Percentiles rank a stretch among this genome's conserved stretches.
phyloP scores from a whole-genome alignment of 92 coral and sea anemone genomes.

The Porites evermanni region DNA sequence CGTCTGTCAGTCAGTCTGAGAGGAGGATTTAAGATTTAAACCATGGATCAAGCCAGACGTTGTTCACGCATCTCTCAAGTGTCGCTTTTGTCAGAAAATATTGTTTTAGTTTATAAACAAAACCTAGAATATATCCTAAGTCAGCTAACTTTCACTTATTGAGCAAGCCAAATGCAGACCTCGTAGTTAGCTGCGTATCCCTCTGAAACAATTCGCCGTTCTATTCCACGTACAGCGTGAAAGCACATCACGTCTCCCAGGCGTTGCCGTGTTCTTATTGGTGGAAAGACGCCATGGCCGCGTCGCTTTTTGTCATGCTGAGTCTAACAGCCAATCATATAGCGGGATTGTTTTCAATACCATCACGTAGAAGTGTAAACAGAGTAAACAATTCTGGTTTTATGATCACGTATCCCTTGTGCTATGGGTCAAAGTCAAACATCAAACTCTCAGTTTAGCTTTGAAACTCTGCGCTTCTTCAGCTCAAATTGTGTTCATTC shows the following conservation, averaged over 20 bases:
- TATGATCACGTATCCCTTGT: constrained; percentile 23
- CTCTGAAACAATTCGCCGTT: neutral
- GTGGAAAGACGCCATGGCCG: neutral
- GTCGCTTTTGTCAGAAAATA: neutral
- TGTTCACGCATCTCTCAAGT: neutral
- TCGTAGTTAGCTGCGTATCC: neutral
- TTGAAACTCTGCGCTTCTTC: neutral
- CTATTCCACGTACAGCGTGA: neutral
- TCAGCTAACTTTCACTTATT: neutral
- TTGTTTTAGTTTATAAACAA: too few relatives aligned
- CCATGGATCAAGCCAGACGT: too few relatives aligned
- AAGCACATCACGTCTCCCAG: constrained; percentile 30
- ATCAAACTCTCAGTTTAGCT: neutral
- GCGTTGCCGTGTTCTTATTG: constrained; percentile 1
- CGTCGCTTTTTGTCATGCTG: constrained; percentile 36
- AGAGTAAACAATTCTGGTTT: constrained; percentile 8
- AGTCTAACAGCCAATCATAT: constrained; percentile 15
- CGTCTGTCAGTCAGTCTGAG: too few relatives aligned
- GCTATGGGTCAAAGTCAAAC: neutral
- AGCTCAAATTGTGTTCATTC: neutral
- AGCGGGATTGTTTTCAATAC: constrained; percentile 17
- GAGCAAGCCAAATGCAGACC: neutral
- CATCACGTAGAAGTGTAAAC: constrained; percentile 40
- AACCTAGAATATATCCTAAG: neutral
- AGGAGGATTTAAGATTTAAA: too few relatives aligned